A percentile compares a stretch with the other conserved stretches of the same genome.
phyloP scores from a whole-genome alignment of 2,888 invertebrate genomes.

The Mesorhabditis spiculigera region DNA sequence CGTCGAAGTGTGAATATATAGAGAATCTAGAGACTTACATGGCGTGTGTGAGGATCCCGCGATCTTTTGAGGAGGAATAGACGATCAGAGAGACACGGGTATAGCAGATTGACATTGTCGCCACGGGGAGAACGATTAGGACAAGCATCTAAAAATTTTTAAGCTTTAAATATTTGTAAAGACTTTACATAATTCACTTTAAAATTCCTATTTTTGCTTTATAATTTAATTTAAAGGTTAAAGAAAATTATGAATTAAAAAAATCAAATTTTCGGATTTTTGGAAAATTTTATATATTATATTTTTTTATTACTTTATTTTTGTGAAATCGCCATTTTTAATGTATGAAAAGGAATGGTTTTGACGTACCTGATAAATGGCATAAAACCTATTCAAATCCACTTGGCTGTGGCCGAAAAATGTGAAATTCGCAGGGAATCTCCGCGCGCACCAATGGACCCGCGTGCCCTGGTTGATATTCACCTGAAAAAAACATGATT shows the following conservation, averaged over 20 bases:
- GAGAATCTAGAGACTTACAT: conserved; percentile 23
- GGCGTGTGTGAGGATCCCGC: conserved; percentile 33
- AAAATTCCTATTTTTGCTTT: background rate
- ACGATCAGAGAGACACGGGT: conserved; percentile 63
- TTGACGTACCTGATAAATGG: conserved; percentile 45
- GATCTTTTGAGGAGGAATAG: conserved; percentile 41
- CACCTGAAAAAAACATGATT: too few species aligned
- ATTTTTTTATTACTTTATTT: too few species aligned
- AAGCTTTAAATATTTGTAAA: background rate
- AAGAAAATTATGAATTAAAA: too few species aligned
- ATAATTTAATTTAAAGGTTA: too few species aligned
- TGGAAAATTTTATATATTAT: too few species aligned
- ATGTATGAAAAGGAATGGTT: too few species aligned
- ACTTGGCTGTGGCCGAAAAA: conserved; percentile 22
- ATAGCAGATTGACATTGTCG: conserved; percentile 71
- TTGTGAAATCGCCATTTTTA: too few species aligned
- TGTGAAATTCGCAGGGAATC: conserved; percentile 11
- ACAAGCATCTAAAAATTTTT: conserved; percentile 64
- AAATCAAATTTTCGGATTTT: too few species aligned
- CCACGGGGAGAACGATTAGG: conserved; percentile 68
- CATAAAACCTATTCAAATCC: conserved; percentile 31
- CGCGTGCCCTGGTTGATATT: conserved; percentile 13
- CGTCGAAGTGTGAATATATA: too few species aligned
- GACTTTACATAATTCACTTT: background rate
- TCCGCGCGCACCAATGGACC: conserved; percentile 35